Evolutionary conservation across 2,113 vertebrate genomes (phyloP), one percentile per base, ranked within the genome.

Genomic region (Eretmochelys imbricata): DNA sequence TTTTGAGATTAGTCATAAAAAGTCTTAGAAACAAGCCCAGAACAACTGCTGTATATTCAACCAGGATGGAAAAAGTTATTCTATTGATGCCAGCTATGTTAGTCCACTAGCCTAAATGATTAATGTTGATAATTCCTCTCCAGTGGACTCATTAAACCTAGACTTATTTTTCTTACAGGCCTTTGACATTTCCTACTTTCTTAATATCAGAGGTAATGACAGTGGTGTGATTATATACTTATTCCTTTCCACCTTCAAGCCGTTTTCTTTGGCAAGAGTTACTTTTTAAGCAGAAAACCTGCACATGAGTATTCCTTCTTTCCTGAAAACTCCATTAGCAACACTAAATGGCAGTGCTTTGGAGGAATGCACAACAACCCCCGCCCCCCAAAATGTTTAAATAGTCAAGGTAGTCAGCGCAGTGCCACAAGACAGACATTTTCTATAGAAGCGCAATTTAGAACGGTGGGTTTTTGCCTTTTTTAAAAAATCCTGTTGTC

Each of bases 201-300:
- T 98, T 98, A 98, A 97, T 98, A 98, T 98, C 96, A 97, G 97
- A 98, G 97, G 97, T 98, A 98, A 98, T 97, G 97, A 98, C 98
- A 98, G 98, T 98, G 97, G 96, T 35, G 62, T 97, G 97, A 98
- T 98, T 98, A 98, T 98, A 98, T 97, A 98, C 97, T 98, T 98
- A 98, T 97, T 98, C 93, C 98, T 98, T 98, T 97, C 95, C 96
- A 98, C 96, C 98, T 98, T 94, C 94, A 87, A 98, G 97, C 91
- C 89, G 98, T 98, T 98, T 98, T 97, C 97, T 98, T 98, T 97
- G 97, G 98, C 96, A 97, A 87, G 89, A 87, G 94, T 79, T 84
- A 89, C 89, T 84, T 93, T 93, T 94, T 95, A 86, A 93, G 97
- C 93, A 96, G 95, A 98, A 97, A 97, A 97, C 97, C 95, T 97